phyloP scores from a whole-genome alignment of 2,797 vertebrate species.

The Leptodon cayanensis region DNA sequence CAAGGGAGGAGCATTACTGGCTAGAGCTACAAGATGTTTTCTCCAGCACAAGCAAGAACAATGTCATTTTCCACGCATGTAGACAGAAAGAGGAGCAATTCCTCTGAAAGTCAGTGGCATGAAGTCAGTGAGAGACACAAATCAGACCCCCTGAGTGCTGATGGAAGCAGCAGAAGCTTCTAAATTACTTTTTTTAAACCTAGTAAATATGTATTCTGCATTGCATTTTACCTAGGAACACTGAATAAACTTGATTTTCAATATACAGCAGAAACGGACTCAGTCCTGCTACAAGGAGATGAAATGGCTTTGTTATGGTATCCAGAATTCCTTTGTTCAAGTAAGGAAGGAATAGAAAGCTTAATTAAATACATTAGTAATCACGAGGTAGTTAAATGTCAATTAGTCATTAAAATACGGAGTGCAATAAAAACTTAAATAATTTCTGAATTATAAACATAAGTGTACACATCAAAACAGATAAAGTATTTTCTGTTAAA shows the following conservation, averaged over 20 bases:
- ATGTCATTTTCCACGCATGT: background rate
- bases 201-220: background rate
- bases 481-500: background rate
- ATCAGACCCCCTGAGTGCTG: background rate
- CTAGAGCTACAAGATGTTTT: background rate
- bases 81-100: background rate
- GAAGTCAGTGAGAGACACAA: background rate
- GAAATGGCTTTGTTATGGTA: background rate
- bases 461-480: background rate
- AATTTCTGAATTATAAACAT: background rate
- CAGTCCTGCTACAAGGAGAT: background rate
- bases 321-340: background rate
- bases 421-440: background rate
- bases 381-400: background rate
- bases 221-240: background rate
- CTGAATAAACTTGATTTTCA: background rate
- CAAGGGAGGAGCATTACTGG: background rate
- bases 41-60: background rate
- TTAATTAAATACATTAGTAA: slow-evolving; percentile 9
- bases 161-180: background rate
- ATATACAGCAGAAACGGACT: background rate
- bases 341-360: background rate
- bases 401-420: background rate
- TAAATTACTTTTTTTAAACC: background rate
- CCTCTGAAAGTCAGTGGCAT: background rate